These are phyloP conservation scores for Conopomorpha cramerella DNA, from an alignment of 1,140 invertebrate genomes.

Conservation along the genomic window DNA sequence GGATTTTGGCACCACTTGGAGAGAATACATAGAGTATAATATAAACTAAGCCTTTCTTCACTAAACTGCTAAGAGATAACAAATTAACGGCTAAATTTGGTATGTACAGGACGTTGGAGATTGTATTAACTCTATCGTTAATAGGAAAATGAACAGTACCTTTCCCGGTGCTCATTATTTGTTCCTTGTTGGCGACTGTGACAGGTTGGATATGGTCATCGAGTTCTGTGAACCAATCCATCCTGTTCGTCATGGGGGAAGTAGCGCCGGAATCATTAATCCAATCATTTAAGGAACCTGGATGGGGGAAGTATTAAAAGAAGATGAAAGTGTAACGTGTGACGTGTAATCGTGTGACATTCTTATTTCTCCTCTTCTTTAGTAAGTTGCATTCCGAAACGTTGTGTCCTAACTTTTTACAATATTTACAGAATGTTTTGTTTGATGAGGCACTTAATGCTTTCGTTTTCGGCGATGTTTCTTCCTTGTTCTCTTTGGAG, in stretches of 20 bases:
- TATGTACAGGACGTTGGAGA: constrained; percentile 3
- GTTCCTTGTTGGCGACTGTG: neutral
- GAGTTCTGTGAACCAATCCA: neutral
- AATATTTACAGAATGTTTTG: neutral
- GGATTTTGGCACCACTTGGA: neutral
- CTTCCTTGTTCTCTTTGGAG: neutral
- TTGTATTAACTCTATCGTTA: neutral
- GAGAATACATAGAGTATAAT: no score
- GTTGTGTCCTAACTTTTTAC: neutral
- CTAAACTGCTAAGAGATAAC: constrained; percentile 2
- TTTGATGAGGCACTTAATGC: neutral
- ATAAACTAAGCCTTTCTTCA: neutral
- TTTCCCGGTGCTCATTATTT: neutral
- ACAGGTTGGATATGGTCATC: neutral
- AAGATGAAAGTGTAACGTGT: neutral
- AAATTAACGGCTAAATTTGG: constrained; percentile 3
- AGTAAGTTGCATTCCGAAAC: neutral
- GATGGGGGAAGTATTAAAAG: neutral
- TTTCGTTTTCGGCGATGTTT: neutral
- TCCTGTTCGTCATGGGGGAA: neutral
- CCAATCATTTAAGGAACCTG: neutral
- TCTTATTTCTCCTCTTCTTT: neutral
- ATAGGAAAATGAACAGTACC: neutral
- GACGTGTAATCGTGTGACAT: neutral
- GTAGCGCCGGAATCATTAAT: neutral